Evolutionary conservation across 2,113 vertebrate species (phyloP).

Genomic region (Plectropomus leopardus): DNA sequence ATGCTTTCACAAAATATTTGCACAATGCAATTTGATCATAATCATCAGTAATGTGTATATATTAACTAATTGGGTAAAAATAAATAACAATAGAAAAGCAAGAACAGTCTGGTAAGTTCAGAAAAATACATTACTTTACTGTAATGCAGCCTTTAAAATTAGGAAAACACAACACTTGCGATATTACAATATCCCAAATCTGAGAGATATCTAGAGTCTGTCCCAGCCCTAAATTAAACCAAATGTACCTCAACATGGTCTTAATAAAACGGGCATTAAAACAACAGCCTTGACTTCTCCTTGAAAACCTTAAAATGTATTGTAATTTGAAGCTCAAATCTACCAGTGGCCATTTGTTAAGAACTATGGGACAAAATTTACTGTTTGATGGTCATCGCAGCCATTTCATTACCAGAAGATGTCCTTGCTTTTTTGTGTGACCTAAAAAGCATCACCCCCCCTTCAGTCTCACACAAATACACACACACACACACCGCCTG

Average conservation of each 20-base stretch:
- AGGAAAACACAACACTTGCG: no score
- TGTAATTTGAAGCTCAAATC: conserved; percentile 33
- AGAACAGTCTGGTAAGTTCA: no score
- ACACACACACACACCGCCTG: conserved; percentile 29
- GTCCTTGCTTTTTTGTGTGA: conserved; percentile 82
- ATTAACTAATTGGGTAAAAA: no score
- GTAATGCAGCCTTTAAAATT: no score
- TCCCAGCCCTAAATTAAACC: no score
- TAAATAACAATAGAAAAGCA: no score
- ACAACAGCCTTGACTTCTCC: conserved; percentile 30
- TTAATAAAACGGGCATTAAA: not conserved
- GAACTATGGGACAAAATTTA: conserved; percentile 40
- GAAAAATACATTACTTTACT: no score
- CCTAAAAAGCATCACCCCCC: conserved; percentile 77
- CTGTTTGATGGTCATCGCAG: conserved; percentile 62
- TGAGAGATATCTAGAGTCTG: no score
- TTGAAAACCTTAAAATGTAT: conserved; percentile 35
- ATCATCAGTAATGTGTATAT: no score
- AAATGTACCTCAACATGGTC: not conserved
- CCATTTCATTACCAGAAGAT: conserved; percentile 75
- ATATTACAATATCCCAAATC: no score
- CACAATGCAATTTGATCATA: no score
- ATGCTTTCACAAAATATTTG: no score
- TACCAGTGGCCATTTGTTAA: conserved; percentile 48
- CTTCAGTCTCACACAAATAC: not conserved